phyloP scores from a whole-genome alignment of 2,888 invertebrate genomes.

The Plebejus argus region DNA sequence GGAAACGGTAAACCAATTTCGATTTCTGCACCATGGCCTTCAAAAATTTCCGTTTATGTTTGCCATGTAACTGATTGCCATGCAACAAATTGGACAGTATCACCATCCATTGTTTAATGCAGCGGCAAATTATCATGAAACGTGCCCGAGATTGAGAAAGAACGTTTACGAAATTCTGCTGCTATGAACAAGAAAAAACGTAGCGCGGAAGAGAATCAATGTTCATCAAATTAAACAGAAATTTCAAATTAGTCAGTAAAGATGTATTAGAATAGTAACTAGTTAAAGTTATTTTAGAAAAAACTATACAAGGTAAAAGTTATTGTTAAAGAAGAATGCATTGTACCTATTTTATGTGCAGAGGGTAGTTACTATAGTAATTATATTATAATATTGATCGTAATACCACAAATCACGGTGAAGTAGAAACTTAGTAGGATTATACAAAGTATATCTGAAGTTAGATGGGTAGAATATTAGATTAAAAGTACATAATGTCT shows the following conservation, averaged over 20 bases:
- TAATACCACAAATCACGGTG: background rate
- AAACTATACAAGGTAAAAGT: background rate
- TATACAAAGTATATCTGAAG: background rate
- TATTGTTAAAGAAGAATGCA: background rate
- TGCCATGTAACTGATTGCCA: background rate
- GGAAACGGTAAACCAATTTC: background rate
- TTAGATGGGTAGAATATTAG: background rate
- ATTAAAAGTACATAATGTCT: background rate
- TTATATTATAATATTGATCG: background rate
- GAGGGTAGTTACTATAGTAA: background rate
- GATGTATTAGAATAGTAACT: background rate
- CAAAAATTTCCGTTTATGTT: background rate
- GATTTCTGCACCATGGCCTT: constrained; percentile 11
- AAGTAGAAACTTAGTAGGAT: background rate
- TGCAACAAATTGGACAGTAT: background rate
- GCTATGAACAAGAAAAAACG: background rate
- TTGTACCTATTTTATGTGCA: background rate
- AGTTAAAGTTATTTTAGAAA: background rate
- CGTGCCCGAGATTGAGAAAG: constrained; percentile 20
- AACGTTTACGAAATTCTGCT: constrained; percentile 1
- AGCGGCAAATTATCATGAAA: constrained; percentile 26
- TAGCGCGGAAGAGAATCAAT: background rate
- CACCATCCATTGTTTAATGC: constrained; percentile 26
- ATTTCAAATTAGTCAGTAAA: background rate
- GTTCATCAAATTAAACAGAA: background rate